These are phyloP conservation scores for Amazona finschi DNA, from an alignment of 2,797 vertebrate genomes.

Conservation along the genomic window DNA sequence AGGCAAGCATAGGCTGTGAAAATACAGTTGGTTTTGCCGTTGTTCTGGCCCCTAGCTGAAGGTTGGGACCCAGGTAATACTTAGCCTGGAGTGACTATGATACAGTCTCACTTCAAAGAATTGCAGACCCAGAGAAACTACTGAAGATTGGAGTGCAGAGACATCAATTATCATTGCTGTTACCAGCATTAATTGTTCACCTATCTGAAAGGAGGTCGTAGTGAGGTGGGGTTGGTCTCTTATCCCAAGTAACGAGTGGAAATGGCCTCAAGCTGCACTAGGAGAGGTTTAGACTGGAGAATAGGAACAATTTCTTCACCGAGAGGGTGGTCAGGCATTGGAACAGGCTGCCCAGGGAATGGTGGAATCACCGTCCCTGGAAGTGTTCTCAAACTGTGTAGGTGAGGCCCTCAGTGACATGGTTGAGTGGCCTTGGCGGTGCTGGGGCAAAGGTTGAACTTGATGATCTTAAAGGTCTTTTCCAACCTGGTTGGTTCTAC, in stretches of 20 bases:
- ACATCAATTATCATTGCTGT: rapidly evolving
- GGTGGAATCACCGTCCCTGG: neutral
- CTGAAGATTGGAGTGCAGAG: neutral
- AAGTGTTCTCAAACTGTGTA: neutral
- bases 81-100: no score
- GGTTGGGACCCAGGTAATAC: neutral
- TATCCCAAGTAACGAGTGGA: neutral
- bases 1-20: neutral
- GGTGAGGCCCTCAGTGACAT: neutral
- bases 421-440: neutral
- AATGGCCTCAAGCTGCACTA: neutral
- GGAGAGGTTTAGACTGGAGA: neutral
- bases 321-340: neutral
- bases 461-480: neutral
- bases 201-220: neutral
- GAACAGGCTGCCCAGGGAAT: neutral
- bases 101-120: rapidly evolving
- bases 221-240: neutral
- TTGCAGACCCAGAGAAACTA: neutral
- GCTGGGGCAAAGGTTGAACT: neutral
- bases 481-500: neutral
- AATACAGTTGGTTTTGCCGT: rapidly evolving
- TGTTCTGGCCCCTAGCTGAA: neutral
- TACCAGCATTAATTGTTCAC: rapidly evolving
- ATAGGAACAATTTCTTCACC: neutral